A percentile compares a stretch with the other conserved stretches of the same genome.
Evolutionary conservation across 2,797 vertebrate species (phyloP).

Genomic region (Sternarchorhynchus goeldii): DNA sequence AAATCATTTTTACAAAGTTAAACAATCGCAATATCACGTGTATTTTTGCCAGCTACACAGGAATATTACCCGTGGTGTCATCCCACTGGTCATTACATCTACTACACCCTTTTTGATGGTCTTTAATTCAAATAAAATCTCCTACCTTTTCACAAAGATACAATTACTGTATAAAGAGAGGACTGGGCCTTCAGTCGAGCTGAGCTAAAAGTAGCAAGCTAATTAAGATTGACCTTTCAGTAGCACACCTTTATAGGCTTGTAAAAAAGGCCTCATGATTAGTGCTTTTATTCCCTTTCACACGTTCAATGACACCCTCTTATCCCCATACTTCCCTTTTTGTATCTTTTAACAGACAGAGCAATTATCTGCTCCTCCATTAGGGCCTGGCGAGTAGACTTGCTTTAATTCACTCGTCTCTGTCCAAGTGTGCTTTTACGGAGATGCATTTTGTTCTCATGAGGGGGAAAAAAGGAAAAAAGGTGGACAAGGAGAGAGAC

Average conservation of each 20-base stretch:
- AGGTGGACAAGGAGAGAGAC: conserved; percentile 39
- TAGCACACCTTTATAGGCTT: conserved; percentile 37
- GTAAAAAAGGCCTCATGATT: conserved; percentile 52
- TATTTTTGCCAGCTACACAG: conserved; percentile 15
- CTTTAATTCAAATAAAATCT: conserved; percentile 59
- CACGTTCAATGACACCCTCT: conserved; percentile 54
- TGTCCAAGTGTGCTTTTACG: conserved; percentile 42
- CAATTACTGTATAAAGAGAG: conserved; percentile 50
- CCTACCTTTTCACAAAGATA: conserved; percentile 55
- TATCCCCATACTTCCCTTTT: conserved; percentile 48
- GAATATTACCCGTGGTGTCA: conserved; percentile 53
- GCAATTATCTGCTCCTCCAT: conserved; percentile 59
- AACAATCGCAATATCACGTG: conserved; percentile 38
- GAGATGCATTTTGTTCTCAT: conserved; percentile 47
- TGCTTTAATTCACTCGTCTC: conserved; percentile 64
- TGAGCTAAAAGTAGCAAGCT: conserved; percentile 56
- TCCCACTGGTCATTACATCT: conserved; percentile 51
- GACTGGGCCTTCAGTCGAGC: conserved; percentile 28
- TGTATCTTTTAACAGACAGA: conserved; percentile 53
- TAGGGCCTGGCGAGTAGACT: conserved; percentile 48
- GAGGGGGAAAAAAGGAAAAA: conserved; percentile 7
- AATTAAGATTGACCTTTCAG: conserved; percentile 61
- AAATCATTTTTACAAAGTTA: conserved; percentile 32
- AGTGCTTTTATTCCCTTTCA: conserved; percentile 57
- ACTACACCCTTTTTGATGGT: conserved; percentile 36